Conservation (phyloP, 1,140 invertebrate genomes). For the Bicyclus anynana region DNA sequence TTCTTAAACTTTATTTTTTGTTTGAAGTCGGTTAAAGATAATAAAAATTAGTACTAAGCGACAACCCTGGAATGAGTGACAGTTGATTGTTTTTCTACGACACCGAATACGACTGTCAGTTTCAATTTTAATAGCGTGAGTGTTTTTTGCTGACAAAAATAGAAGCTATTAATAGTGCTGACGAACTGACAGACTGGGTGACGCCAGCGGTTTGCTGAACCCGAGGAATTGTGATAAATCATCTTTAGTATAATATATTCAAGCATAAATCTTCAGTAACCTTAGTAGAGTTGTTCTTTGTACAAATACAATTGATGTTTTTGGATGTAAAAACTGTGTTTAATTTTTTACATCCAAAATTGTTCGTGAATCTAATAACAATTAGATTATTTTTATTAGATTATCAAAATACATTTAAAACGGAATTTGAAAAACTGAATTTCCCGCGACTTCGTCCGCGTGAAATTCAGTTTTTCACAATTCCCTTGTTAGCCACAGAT, state of each 20-base stretch:
- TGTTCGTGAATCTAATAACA: no score
- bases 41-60: not conserved
- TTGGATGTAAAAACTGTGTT: no score
- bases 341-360: no score
- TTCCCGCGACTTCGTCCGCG: no score
- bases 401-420: no score
- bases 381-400: no score
- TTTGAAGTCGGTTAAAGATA: not conserved
- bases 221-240: conserved; percentile 18
- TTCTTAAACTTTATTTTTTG: no score
- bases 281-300: not conserved
- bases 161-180: conserved; percentile 29
- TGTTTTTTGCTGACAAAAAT: conserved; percentile 45
- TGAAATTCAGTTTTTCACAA: no score
- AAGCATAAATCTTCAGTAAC: not conserved
- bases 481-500: no score
- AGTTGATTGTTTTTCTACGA: conserved; percentile 15
- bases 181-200: conserved; percentile 30
- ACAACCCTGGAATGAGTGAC: conserved; percentile 9
- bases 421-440: no score
- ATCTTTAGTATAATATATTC: conserved; percentile 19
- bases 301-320: no score
- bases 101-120: conserved; percentile 28
- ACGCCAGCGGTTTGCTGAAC: conserved; percentile 29
- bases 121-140: conserved; percentile 38